Evolutionary conservation across 2,113 vertebrate genomes (phyloP).

Genomic region (Lucifuga dentata): DNA sequence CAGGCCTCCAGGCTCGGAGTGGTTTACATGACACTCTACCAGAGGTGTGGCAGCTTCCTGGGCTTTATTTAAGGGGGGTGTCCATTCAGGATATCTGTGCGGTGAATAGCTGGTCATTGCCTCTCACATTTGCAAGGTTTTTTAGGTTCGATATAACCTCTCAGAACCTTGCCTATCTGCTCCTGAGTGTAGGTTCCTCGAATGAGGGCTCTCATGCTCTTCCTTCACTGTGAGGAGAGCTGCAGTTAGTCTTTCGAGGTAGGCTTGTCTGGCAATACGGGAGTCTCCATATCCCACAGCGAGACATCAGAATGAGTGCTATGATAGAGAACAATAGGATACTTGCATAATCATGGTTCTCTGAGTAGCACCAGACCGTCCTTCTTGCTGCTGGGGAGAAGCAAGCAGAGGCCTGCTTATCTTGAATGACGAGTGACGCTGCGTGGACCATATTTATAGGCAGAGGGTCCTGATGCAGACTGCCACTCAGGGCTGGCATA

Average conservation of each 20-base stretch:
- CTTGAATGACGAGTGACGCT: too few relatives aligned
- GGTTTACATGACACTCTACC: neutral
- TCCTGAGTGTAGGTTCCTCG: neutral
- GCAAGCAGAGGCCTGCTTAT: too few relatives aligned
- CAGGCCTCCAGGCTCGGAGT: neutral
- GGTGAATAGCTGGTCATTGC: neutral
- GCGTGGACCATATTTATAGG: too few relatives aligned
- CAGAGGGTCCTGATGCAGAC: too few relatives aligned
- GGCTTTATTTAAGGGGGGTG: neutral
- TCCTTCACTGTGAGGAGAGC: neutral
- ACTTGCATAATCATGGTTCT: too few relatives aligned
- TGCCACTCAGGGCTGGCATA: too few relatives aligned
- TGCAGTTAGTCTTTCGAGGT: neutral
- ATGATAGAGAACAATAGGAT: too few relatives aligned
- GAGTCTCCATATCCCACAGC: slow-evolving; percentile 6
- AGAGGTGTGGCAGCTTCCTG: neutral
- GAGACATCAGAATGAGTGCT: slow-evolving; percentile 10
- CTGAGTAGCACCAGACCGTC: too few relatives aligned
- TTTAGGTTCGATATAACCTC: neutral
- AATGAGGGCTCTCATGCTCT: too few relatives aligned
- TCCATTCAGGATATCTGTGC: neutral
- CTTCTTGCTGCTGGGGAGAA: too few relatives aligned
- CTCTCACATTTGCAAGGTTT: neutral
- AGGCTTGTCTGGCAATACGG: neutral
- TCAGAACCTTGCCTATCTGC: neutral